These are phyloP conservation scores for Dynastes grantii DNA, from an alignment of 2,888 invertebrate species.

Conservation along the genomic window DNA sequence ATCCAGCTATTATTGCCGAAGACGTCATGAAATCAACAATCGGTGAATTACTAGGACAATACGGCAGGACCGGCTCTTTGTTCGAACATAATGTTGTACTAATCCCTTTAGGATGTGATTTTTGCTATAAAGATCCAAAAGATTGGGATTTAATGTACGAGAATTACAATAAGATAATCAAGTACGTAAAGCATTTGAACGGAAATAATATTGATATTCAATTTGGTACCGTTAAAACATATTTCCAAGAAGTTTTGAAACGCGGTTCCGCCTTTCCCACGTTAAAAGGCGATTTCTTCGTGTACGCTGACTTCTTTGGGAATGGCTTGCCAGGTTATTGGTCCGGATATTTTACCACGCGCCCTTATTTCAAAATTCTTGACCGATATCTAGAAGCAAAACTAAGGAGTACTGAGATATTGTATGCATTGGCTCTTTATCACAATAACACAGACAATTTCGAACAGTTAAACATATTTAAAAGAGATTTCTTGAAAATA, in stretches of 20 bases:
- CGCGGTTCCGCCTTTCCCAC: conserved; percentile 22
- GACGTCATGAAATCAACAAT: background rate
- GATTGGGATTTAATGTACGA: conserved; percentile 25
- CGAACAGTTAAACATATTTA: conserved; percentile 22
- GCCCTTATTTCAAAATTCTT: conserved; percentile 39
- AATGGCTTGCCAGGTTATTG: conserved; percentile 27
- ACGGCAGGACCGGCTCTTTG: conserved; percentile 27
- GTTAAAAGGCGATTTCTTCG: conserved; percentile 43
- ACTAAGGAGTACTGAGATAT: conserved; percentile 39
- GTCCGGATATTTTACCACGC: conserved; percentile 39
- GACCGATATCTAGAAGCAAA: conserved; percentile 30
- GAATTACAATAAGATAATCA: conserved; percentile 32
- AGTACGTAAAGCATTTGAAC: background rate
- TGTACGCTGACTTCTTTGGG: conserved; percentile 29
- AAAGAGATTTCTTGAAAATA: conserved; percentile 27
- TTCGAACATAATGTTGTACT: conserved; percentile 39
- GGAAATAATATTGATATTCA: conserved; percentile 18
- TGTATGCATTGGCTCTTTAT: conserved; percentile 24
- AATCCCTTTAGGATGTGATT: conserved; percentile 38
- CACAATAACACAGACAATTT: background rate
- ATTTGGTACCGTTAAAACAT: conserved; percentile 37
- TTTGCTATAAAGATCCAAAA: conserved; percentile 15
- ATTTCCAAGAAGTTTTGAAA: conserved; percentile 28
- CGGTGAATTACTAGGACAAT: conserved; percentile 26
- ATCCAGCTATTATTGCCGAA: conserved; percentile 3